phyloP scores from a whole-genome alignment of 2,113 vertebrate species.

The Anoura caudifer region DNA sequence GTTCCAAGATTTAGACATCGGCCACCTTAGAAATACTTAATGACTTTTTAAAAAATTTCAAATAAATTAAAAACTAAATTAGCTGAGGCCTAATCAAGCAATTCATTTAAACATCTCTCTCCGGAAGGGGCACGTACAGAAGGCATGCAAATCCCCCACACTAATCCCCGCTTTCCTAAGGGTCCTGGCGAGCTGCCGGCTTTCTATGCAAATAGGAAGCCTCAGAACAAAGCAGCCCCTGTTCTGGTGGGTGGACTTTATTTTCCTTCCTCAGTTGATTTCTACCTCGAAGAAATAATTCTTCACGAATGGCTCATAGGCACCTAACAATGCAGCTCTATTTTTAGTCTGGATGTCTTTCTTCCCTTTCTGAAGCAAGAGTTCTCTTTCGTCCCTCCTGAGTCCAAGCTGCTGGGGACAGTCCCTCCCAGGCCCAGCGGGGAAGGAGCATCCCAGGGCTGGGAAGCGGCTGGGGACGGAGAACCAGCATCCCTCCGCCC shows the following conservation, averaged over 20 bases:
- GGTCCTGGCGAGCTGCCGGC: not conserved
- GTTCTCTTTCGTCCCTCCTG: constrained; percentile 71
- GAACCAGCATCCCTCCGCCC: not conserved
- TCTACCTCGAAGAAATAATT: not conserved
- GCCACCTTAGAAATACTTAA: not conserved
- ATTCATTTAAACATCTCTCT: not conserved
- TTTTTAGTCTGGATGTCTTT: constrained; percentile 65
- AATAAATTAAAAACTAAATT: not conserved
- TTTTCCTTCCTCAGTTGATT: not conserved
- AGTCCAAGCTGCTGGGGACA: constrained; percentile 60
- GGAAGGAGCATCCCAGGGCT: constrained; percentile 22
- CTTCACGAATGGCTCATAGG: constrained; percentile 1
- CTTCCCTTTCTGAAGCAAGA: constrained; percentile 57
- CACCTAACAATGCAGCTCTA: constrained; percentile 5
- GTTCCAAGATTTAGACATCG: not conserved
- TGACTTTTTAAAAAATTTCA: not conserved
- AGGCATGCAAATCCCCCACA: not conserved
- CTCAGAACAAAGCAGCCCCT: not conserved
- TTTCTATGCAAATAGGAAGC: not conserved
- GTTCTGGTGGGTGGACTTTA: not conserved
- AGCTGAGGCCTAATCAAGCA: constrained; percentile 7
- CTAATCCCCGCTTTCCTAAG: not conserved
- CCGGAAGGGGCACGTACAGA: not conserved
- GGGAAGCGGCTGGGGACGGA: constrained; percentile 67
- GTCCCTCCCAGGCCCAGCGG: constrained; percentile 45